Base-by-base conservation (phyloP, 2,113 vertebrate genomes). In the Leptodactylus fuscus region DNA sequence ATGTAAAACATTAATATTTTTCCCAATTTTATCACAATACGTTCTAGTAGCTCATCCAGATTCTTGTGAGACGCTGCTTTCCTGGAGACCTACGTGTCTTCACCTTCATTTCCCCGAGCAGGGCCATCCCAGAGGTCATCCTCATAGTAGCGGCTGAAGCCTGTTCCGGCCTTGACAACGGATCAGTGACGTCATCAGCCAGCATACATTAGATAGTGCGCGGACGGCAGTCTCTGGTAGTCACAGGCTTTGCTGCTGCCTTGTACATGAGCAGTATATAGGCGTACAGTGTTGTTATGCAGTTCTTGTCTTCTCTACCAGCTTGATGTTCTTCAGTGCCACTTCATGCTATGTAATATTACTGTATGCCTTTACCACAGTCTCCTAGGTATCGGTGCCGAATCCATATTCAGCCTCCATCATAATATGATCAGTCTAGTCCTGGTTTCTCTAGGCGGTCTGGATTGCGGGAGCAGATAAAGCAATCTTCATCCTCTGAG, bases 391-490 rank as follows among this genome's bases (percentile, higher is more conserved):
- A 18, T 13, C 10, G 15, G 70, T 48, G 60, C 10, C 27, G 12
- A 53, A 49, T 84, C 55, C 70, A 29, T 51, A 77, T 85, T 67
- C 73, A 34, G 70, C 10, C 41, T 41, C 46, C 46, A 41, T 24
- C 74, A n/a, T n/a, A n/a, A n/a, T n/a, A 46, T 20, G 15, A 55
- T 34, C 22, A 24, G 48, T 27, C 48, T 18, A 20, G 22, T 77
- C 78, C 62, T 12, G 67, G 41, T 62, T n/a, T 60, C 41, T 67
- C 73, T 65, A 41, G 67, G 49, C 51, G 38, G 41, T 74, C 75
- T 69, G 83, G 74, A 20, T 69, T 22, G 46, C 79, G 75, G 24
- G 32, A 79, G 60, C 24, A 51, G 32, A 78, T 78, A 27, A 69
- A 36, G 32, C 44, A 67, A 24, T 82, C 24, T 74, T 32, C 53